These are phyloP conservation scores for Cettia cetti DNA, from an alignment of 2,113 vertebrate species.

Conservation along the genomic window DNA sequence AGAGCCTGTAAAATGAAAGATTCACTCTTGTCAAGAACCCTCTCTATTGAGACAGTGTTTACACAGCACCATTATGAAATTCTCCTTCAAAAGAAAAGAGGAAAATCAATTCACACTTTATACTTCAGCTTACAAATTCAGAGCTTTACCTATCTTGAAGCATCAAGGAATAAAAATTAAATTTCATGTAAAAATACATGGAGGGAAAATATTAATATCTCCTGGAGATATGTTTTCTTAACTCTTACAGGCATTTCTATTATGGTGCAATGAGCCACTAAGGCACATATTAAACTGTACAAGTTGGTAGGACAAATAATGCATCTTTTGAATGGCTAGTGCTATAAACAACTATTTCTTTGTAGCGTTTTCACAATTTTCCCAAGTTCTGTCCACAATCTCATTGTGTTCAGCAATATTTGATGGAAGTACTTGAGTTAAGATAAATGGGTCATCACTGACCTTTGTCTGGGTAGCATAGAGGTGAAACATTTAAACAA, in stretches of 20 bases:
- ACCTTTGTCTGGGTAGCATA: background rate
- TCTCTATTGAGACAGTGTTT: background rate
- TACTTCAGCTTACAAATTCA: background rate
- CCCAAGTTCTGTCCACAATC: background rate
- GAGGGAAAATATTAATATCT: background rate
- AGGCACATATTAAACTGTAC: background rate
- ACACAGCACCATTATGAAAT: background rate
- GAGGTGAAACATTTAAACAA: background rate
- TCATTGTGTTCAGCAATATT: fast-evolving
- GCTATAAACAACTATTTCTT: background rate
- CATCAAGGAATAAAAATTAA: background rate
- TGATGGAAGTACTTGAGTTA: background rate
- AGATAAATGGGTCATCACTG: background rate
- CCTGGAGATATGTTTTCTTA: background rate
- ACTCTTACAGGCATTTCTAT: background rate
- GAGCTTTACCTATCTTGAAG: background rate
- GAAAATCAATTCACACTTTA: background rate
- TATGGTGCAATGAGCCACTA: background rate
- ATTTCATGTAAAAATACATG: background rate
- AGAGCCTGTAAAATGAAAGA: background rate
- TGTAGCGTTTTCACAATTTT: background rate
- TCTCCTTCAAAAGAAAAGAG: background rate
- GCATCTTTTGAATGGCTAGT: background rate
- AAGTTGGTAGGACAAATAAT: background rate
- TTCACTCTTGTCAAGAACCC: background rate